phyloP scores from a whole-genome alignment of 2,797 vertebrate species.

The Muscicapa striata region DNA sequence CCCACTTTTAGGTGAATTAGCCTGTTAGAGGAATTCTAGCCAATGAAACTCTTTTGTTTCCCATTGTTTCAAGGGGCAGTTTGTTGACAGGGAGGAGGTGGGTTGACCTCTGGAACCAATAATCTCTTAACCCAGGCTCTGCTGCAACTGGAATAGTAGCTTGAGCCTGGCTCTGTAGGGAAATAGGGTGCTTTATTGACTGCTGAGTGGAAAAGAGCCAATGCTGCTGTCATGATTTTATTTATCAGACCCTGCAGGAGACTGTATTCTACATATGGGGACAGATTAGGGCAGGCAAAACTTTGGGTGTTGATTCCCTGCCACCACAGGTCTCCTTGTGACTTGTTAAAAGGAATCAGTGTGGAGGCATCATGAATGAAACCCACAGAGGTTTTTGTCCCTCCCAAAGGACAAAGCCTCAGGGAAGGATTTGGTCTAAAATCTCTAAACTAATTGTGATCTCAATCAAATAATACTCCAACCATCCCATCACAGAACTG shows the following conservation, averaged over 20 bases:
- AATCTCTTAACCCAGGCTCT: background rate
- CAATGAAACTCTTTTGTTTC: background rate
- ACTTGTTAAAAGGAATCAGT: background rate
- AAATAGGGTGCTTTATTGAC: background rate
- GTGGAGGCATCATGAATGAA: background rate
- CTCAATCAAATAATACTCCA: background rate
- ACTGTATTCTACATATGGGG: background rate
- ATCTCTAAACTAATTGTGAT: background rate
- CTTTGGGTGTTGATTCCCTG: background rate
- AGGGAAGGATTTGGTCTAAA: slow-evolving; percentile 11
- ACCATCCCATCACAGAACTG: background rate
- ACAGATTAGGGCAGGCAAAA: background rate
- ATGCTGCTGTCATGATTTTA: background rate
- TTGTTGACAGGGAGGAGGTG: background rate
- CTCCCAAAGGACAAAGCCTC: background rate
- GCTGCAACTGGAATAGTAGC: background rate
- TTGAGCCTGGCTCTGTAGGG: background rate
- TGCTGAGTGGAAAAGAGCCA: background rate
- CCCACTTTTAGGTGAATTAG: background rate
- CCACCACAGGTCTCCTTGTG: background rate
- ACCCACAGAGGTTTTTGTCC: background rate
- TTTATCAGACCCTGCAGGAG: background rate
- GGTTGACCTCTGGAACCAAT: background rate
- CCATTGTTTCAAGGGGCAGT: background rate
- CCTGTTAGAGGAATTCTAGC: background rate